Percentiles rank a stretch among this genome's conserved stretches.
Evolutionary conservation across 2,113 vertebrate genomes (phyloP).

Genomic region (Willisornis vidua): DNA sequence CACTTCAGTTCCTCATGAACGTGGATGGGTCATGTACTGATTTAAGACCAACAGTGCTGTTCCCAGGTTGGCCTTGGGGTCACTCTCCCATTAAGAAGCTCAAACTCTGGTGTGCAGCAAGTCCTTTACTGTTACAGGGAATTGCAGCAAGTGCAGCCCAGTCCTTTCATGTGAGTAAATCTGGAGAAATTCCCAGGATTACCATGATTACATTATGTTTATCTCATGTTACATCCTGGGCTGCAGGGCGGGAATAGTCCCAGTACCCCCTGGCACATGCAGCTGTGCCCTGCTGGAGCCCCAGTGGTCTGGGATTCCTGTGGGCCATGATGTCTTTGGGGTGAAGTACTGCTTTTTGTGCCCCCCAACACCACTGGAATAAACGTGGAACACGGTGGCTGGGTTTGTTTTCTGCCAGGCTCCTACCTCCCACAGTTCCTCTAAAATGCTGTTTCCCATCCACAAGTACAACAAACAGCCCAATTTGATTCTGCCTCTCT

Average conservation of each 20-base stretch:
- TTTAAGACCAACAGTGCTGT: background rate
- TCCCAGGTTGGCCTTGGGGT: background rate
- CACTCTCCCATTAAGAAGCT: background rate
- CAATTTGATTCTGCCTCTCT: background rate
- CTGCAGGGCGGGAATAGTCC: background rate
- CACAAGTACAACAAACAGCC: background rate
- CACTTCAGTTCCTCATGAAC: rapidly evolving
- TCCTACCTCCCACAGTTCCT: background rate
- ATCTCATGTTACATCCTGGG: background rate
- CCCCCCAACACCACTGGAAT: background rate
- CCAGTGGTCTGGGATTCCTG: background rate
- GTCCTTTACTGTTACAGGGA: background rate
- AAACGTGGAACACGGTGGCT: rapidly evolving
- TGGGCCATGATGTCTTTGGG: background rate
- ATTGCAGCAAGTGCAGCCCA: background rate
- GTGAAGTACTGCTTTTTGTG: background rate
- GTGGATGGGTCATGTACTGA: background rate
- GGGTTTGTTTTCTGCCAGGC: background rate
- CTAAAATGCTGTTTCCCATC: background rate
- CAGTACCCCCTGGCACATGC: background rate
- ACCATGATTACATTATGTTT: background rate
- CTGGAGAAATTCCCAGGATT: background rate
- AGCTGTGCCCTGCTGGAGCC: background rate
- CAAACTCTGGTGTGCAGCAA: background rate
- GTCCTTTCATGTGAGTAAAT: background rate